Evolutionary conservation across 2,888 invertebrate species (phyloP), one percentile per base, ranked within the genome.

Genomic region (Protophormia terraenovae): DNA sequence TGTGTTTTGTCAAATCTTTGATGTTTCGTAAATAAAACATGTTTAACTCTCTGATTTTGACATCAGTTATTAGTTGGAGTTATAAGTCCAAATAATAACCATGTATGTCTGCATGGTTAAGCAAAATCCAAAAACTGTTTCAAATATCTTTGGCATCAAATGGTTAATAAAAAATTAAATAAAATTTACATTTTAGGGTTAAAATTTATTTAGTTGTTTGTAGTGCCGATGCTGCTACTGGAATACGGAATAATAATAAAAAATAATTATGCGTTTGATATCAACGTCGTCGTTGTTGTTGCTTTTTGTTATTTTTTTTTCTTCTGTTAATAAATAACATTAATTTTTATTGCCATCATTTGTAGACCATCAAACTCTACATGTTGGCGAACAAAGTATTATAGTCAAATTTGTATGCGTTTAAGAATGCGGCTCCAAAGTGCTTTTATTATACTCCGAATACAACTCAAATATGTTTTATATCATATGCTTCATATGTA

Each of bases 301-400:
- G 24, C n/a, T n/a, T 32, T 47, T 35, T 35, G 14, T n/a, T 35
- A 32, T 60, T 6, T 22, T 67, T 29, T 32, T n/a, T 60, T 32
- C 32, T 29, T 24, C 22, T 58, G 32, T 8, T 19, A 19, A 22
- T 27, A 78, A 60, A 58, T 67, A 22, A 38, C 69, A 83, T 83
- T 80, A 58, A 64, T 22, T 84, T 84, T 79, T 84, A 75, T 71
- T 80, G 75, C 84, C 71, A 75, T 71, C 55, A 76, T 79, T 84
- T 84, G 77, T 83, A 60, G 69, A 45, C 64, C 60, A 67, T 69
- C 58, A 38, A 67, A 76, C 22, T 66, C 8, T 29, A 22, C 66
- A 35, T 53, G 38, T 35, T 32, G 53, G 35, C 2, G 53, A 45
- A 38, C 35, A 75, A 69, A 27, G 67, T 71, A 22, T 22, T 22